Percentiles rank a stretch among this genome's conserved stretches.
These are phyloP conservation scores for Erannis defoliaria DNA, from an alignment of 2,888 invertebrate species.

Conservation along the genomic window DNA sequence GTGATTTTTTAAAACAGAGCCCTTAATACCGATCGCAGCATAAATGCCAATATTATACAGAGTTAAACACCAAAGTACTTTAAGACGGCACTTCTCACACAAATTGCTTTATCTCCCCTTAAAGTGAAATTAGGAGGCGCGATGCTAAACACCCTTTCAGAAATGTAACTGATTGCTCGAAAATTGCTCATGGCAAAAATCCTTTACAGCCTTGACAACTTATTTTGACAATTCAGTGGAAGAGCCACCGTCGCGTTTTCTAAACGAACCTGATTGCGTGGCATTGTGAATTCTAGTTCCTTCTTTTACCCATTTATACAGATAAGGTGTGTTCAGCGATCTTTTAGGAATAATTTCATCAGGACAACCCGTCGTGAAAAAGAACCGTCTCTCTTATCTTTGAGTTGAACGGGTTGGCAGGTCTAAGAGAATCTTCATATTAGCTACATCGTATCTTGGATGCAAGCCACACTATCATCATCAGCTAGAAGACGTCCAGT, in stretches of 20 bases:
- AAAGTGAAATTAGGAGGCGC: conserved; percentile 17
- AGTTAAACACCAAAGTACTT: neutral
- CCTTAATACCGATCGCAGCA: no score
- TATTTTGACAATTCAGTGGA: neutral
- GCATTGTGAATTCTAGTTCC: neutral
- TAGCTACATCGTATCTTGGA: no score
- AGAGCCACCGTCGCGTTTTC: neutral
- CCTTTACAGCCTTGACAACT: conserved; percentile 4
- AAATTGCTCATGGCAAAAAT: conserved; percentile 26
- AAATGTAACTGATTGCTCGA: conserved; percentile 18
- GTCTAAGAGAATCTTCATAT: no score
- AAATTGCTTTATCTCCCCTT: conserved; percentile 19
- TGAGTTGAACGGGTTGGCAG: neutral
- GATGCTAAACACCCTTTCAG: conserved; percentile 20
- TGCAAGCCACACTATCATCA: no score
- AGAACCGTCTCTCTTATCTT: neutral
- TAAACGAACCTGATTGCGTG: neutral
- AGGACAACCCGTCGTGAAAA: conserved; percentile 3
- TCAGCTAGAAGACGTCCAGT: no score
- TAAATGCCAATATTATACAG: neutral
- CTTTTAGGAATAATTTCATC: neutral
- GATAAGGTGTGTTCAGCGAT: neutral
- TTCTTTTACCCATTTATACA: neutral
- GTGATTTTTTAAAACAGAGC: no score
- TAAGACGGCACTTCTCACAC: conserved; percentile 2